Conservation (phyloP, 2,888 invertebrate genomes). For the Gerris lacustris region DNA sequence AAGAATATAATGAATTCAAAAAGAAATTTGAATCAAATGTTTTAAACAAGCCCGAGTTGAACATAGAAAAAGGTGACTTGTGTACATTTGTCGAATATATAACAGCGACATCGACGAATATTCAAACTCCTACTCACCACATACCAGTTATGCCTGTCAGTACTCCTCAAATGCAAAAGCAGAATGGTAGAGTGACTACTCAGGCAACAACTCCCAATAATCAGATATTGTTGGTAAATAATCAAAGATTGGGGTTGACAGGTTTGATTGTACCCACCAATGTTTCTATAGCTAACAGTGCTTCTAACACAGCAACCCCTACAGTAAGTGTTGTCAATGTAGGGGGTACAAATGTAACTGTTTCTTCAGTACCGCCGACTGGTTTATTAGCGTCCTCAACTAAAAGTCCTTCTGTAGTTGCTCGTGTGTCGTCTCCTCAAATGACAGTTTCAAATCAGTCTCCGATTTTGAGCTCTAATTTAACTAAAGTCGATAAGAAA, state of each 20-base stretch:
- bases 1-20: neutral
- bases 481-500: neutral
- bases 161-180: too few species aligned
- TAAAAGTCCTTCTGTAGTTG: too few species aligned
- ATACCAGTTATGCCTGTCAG: too few species aligned
- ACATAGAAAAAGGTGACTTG: neutral
- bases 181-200: too few species aligned
- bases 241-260: neutral
- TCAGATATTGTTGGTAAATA: neutral
- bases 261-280: neutral
- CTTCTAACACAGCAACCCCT: neutral
- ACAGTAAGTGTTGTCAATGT: neutral
- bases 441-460: neutral
- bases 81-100: neutral
- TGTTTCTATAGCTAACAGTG: neutral
- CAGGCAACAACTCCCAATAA: neutral
- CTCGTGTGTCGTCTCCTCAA: neutral
- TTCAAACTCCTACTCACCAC: too few species aligned
- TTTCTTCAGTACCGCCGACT: neutral
- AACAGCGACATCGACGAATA: too few species aligned
- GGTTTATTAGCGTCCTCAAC: neutral
- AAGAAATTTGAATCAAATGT: neutral
- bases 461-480: neutral
- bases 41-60: neutral
- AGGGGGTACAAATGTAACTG: neutral